phyloP scores from a whole-genome alignment of 2,888 invertebrate genomes.

The Amiota communis region DNA sequence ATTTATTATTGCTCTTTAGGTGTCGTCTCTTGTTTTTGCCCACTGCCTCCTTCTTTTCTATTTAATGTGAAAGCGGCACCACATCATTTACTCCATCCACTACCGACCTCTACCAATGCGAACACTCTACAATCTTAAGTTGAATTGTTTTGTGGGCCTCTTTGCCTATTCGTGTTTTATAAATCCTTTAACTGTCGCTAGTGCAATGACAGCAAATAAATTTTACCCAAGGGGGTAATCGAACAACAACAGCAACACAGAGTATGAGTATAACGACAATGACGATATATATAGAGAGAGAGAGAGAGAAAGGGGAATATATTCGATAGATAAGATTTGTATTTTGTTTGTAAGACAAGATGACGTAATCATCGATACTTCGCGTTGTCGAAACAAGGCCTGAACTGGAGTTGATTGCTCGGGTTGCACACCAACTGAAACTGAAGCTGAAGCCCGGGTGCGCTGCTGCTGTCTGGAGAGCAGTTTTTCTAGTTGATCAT shows the following conservation, averaged over 20 bases:
- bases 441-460: background rate
- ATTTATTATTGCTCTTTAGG: constrained; percentile 24
- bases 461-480: background rate
- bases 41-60: background rate
- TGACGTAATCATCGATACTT: constrained; percentile 56
- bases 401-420: background rate
- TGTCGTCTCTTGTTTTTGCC: background rate
- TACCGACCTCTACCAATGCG: too few species aligned
- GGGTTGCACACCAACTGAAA: background rate
- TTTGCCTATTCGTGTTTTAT: constrained; percentile 44
- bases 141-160: constrained; percentile 23
- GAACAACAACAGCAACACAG: constrained; percentile 38
- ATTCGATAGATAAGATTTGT: constrained; percentile 65
- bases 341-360: constrained; percentile 56
- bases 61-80: background rate
- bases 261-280: too few species aligned
- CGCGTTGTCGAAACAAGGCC: constrained; percentile 13
- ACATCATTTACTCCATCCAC: background rate
- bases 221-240: constrained; percentile 73
- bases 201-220: constrained; percentile 70
- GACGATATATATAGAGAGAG: too few species aligned
- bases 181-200: constrained; percentile 70
- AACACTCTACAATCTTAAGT: constrained; percentile 3
- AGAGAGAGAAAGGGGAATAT: constrained; percentile 51
- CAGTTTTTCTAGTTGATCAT: constrained; percentile 59